Evolutionary conservation across 2,888 invertebrate species (phyloP).

Genomic region (Hypolimnas misippus): DNA sequence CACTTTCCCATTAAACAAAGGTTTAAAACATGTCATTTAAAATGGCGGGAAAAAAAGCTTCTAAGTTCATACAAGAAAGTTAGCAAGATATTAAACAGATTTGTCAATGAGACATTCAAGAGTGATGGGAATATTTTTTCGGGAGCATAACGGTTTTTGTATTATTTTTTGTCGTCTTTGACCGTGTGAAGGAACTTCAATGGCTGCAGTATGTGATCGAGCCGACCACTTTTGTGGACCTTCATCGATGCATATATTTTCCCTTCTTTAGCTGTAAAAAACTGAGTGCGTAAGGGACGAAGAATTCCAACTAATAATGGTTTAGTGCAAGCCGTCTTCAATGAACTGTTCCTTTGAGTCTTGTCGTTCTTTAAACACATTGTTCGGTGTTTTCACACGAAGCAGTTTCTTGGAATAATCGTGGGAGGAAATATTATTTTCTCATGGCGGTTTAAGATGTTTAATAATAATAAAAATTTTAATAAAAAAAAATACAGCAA

Average conservation of each 20-base stretch:
- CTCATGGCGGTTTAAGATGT: conserved; percentile 29
- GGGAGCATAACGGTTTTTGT: conserved; percentile 82
- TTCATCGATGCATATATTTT: conserved; percentile 47
- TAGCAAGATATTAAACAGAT: conserved; percentile 38
- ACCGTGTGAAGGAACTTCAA: conserved; percentile 81
- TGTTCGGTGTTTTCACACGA: conserved; percentile 74
- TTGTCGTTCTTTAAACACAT: conserved; percentile 63
- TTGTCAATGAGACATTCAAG: conserved; percentile 80
- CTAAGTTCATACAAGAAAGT: conserved; percentile 20
- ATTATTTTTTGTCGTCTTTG: conserved; percentile 80
- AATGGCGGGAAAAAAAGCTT: neutral
- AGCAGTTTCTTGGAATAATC: conserved; percentile 44
- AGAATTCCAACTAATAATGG: conserved; percentile 57
- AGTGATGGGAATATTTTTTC: conserved; percentile 79
- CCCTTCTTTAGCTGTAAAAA: conserved; percentile 38
- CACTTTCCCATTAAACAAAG: neutral
- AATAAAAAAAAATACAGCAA: neutral
- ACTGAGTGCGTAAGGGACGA: conserved; percentile 45
- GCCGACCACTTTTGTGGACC: conserved; percentile 57
- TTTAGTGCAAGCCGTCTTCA: conserved; percentile 62
- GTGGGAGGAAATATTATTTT: conserved; percentile 47
- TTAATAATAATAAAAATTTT: conserved; percentile 4
- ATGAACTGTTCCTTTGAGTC: conserved; percentile 72
- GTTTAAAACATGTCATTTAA: neutral
- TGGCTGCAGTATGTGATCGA: conserved; percentile 74